A percentile compares a stretch with the other conserved stretches of the same genome.
Conservation (phyloP, 1,140 invertebrate species). For the Ceratina calcarata region DNA sequence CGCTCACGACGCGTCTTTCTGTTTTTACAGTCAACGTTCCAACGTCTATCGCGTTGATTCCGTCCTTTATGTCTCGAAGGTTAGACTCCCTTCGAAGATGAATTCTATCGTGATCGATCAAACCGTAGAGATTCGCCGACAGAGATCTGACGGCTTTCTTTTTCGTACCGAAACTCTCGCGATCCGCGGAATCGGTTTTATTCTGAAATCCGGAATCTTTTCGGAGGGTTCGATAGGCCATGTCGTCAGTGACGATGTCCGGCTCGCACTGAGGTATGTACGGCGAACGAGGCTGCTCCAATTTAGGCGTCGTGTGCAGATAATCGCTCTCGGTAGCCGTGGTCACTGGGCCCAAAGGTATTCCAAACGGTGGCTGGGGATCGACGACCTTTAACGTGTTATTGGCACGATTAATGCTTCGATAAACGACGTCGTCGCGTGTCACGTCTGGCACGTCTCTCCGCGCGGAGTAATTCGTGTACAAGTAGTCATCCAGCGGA, state of each 20-base stretch:
- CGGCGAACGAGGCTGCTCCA: conserved; percentile 81
- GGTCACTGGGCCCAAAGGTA: conserved; percentile 90
- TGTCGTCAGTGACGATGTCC: conserved; percentile 91
- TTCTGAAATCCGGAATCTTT: conserved; percentile 84
- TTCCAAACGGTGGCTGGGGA: conserved; percentile 93
- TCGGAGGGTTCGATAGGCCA: conserved; percentile 90
- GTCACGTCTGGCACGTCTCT: conserved; percentile 89
- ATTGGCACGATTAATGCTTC: conserved; percentile 89
- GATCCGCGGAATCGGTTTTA: conserved; percentile 16
- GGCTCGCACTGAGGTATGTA: conserved; percentile 86
- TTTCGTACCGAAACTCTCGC: conserved; percentile 71
- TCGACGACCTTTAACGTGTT: conserved; percentile 83
- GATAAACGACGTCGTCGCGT: conserved; percentile 90
- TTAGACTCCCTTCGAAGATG: conserved; percentile 51
- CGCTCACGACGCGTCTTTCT: conserved; percentile 54
- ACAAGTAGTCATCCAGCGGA: conserved; percentile 22
- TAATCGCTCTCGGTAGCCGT: conserved; percentile 90
- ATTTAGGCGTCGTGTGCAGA: conserved; percentile 86
- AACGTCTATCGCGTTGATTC: conserved; percentile 14
- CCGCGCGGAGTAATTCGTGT: conserved; percentile 33
- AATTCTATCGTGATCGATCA: conserved; percentile 79
- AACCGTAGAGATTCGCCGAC: conserved; percentile 89
- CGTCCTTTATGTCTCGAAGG: conserved; percentile 36
- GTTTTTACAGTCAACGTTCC: conserved; percentile 21
- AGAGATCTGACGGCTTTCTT: conserved; percentile 90